These are phyloP conservation scores for Peromyscus polionotus DNA, from an alignment of 2,113 vertebrate genomes.

Conservation along the genomic window DNA sequence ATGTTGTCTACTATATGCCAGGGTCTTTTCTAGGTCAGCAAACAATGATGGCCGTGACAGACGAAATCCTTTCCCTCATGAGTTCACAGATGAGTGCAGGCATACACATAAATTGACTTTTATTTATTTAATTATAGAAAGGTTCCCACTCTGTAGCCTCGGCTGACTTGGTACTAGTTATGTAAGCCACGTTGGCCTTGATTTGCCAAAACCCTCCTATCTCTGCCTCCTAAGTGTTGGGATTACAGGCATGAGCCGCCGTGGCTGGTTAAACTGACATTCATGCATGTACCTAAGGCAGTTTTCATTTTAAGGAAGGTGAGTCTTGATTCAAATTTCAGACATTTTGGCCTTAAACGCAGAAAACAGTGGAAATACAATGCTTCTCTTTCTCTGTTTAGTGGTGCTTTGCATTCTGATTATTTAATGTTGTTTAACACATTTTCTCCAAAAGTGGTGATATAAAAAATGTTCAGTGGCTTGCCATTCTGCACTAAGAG, in stretches of 20 bases:
- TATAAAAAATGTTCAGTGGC: neutral
- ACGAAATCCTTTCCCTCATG: neutral
- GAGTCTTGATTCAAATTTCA: conserved; percentile 26
- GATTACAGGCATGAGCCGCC: neutral
- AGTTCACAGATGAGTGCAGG: neutral
- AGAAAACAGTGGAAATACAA: neutral
- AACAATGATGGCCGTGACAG: neutral
- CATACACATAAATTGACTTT: conserved; percentile 15
- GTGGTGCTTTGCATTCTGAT: neutral
- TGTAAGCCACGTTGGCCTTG: neutral
- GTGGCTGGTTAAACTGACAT: conserved; percentile 1
- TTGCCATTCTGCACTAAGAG: neutral
- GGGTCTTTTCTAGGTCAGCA: conserved; percentile 9
- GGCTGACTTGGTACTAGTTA: too few species aligned
- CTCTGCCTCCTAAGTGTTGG: neutral
- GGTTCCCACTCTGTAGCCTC: neutral
- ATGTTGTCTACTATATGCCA: neutral
- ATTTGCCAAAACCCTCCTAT: neutral
- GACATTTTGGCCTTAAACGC: conserved; percentile 50
- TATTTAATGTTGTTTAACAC: neutral
- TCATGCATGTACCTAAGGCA: neutral
- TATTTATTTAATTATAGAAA: neutral
- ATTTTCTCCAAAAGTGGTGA: neutral
- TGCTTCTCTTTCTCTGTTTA: neutral
- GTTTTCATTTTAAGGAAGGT: neutral